phyloP scores from a whole-genome alignment of 2,797 vertebrate genomes.

The Otus scops region DNA sequence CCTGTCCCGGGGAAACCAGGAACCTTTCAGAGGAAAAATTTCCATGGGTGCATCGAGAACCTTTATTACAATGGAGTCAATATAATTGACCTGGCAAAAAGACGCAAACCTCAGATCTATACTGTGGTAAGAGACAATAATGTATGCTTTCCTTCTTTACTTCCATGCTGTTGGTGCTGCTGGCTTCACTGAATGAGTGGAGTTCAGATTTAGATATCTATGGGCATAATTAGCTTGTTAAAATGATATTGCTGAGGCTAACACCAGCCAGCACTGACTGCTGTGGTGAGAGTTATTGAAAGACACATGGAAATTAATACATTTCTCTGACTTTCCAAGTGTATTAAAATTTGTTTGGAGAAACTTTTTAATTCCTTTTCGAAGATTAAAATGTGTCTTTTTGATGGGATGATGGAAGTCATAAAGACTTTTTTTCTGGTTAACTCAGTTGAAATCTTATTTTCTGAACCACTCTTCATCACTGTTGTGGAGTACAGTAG shows the following conservation, averaged over 20 bases:
- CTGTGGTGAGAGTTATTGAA: background rate
- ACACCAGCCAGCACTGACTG: background rate
- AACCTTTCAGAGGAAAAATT: constrained; percentile 94
- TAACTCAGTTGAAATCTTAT: background rate
- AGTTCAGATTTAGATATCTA: background rate
- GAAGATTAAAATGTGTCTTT: background rate
- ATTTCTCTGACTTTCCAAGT: background rate
- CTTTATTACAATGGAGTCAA: constrained; percentile 97
- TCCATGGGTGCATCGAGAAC: constrained; percentile 96
- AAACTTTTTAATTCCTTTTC: background rate
- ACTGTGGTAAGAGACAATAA: constrained; percentile 85
- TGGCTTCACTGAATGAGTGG: background rate
- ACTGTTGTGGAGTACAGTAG: background rate
- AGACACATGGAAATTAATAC: background rate
- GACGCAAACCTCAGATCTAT: constrained; percentile 96
- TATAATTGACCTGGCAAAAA: constrained; percentile 94
- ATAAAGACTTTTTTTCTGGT: background rate
- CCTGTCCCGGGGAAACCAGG: constrained; percentile 95
- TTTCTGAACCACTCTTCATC: background rate
- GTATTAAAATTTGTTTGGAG: background rate
- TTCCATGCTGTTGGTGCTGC: background rate
- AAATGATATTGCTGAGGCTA: background rate
- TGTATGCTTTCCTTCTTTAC: background rate
- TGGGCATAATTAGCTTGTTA: background rate
- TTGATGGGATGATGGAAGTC: background rate